These are phyloP conservation scores for Forpus xanthops DNA, from an alignment of 2,797 vertebrate genomes.

Conservation along the genomic window DNA sequence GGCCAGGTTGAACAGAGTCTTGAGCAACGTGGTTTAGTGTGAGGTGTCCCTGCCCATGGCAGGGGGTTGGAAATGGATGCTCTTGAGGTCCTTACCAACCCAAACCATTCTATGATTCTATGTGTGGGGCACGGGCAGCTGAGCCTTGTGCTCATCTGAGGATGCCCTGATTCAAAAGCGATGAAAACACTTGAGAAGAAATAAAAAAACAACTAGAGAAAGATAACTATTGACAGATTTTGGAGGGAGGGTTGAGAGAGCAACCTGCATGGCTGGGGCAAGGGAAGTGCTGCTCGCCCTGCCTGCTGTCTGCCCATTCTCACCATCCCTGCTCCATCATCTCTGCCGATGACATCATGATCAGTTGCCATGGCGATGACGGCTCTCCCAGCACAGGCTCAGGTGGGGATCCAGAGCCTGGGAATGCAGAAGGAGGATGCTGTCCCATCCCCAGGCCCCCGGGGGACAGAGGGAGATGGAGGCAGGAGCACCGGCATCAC, in stretches of 20 bases:
- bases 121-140: background rate
- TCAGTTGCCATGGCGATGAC: background rate
- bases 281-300: background rate
- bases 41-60: background rate
- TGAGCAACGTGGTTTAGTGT: background rate
- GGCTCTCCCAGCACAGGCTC: background rate
- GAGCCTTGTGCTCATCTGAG: fast-evolving
- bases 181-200: fast-evolving
- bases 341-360: background rate
- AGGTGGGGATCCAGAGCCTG: background rate
- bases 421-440: background rate
- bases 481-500: background rate
- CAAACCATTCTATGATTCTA: background rate
- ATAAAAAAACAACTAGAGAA: background rate
- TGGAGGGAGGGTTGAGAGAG: background rate
- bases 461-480: background rate
- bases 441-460: background rate
- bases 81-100: background rate
- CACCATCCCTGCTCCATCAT: background rate
- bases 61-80: background rate
- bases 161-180: background rate
- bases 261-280: background rate
- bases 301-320: background rate
- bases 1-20: background rate
- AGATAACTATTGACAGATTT: background rate